Percentiles rank a stretch among this genome's conserved stretches.
These are phyloP conservation scores for Hetaerina americana DNA, from an alignment of 1,140 invertebrate species.

Conservation along the genomic window DNA sequence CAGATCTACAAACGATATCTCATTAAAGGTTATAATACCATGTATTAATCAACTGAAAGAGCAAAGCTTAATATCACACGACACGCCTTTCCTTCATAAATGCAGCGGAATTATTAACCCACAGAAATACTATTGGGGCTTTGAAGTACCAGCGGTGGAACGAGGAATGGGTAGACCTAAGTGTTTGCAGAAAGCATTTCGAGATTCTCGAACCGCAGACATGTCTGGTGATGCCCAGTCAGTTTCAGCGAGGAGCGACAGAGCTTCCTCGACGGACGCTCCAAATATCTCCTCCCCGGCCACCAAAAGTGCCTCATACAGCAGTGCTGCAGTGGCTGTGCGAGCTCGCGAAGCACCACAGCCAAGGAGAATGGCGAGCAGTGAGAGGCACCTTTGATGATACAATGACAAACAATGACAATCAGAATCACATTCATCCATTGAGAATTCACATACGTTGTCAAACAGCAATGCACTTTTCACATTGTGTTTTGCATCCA, in stretches of 20 bases:
- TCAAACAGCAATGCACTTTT: no score
- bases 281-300: not conserved
- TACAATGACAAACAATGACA: no score
- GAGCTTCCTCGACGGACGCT: not conserved
- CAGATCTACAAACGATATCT: no score
- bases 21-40: no score
- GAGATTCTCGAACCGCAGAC: not conserved
- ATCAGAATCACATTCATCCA: no score
- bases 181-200: not conserved
- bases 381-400: not conserved
- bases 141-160: not conserved
- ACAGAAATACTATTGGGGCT: no score
- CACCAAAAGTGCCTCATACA: not conserved
- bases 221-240: not conserved
- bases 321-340: not conserved
- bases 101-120: no score
- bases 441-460: no score
- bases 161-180: not conserved
- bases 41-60: no score
- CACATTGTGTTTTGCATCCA: no score
- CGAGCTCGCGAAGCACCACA: not conserved
- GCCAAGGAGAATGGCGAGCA: not conserved
- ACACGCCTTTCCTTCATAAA: no score
- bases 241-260: not conserved
- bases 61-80: no score